Evolutionary conservation across 2,888 invertebrate genomes (phyloP), one percentile per base, ranked within the genome.

Genomic region (Lasius fuliginosus): DNA sequence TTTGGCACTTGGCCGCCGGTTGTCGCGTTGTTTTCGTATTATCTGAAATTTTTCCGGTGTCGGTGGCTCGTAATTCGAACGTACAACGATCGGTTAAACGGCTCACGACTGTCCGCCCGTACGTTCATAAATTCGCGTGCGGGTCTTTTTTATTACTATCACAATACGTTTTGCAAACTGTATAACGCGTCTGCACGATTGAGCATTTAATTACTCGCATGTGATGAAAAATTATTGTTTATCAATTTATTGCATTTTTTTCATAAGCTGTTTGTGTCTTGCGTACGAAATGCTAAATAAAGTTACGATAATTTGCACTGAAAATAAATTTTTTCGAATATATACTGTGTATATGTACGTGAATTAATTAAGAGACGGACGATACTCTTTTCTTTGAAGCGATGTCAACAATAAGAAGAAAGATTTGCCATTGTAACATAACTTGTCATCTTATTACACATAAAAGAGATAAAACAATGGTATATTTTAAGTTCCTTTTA

Each of bases 11-110:
- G 75, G 42, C 11, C 67, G 69, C 40, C 53, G 53, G 53, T 18
- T 40, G 49, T 9, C 58, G 30, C 74, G 76, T 86, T 86, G 82
- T 84, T 83, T 67, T 27, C 65, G 67, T 69, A 86, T 87, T 89
- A 81, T 79, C 71, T 60, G 49, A 40, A 82, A 79, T 86, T 86
- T 81, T 69, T 79, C 46, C 82, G 64, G 65, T 73, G 71, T 86
- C 82, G 53, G 82, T 85, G 73, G 75, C 84, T 18, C n/a, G 77
- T 40, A 60, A 85, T 84, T 65, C 81, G 82, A 58, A 79, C 84
- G 64, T 82, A 77, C 77, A 71, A 64, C 76, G 53, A 69, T 33
- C 82, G 18, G 76, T 53, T 76, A 74, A 76, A 76, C 53, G 49
- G 64, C 81, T 64, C 64, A 42, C 82, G 64, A 82, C 76, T 40